Evolutionary conservation across 2,113 vertebrate genomes (phyloP).

Genomic region (Siniperca chuatsi): DNA sequence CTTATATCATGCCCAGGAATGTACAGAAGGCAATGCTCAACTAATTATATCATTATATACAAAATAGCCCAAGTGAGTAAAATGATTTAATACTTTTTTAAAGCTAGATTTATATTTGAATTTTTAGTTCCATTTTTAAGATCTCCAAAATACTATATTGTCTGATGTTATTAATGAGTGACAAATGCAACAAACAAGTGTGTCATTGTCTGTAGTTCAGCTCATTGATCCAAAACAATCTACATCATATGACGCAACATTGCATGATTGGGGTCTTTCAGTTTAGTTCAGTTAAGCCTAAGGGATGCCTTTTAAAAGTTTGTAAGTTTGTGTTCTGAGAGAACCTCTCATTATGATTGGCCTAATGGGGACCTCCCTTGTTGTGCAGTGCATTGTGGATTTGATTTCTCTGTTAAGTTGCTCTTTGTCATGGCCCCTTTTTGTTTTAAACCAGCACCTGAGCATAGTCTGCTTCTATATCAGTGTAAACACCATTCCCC

Average conservation of each 20-base stretch:
- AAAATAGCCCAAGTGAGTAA: not conserved
- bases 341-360: not conserved
- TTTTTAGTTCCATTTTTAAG: not conserved
- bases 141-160: not conserved
- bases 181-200: too few relatives aligned
- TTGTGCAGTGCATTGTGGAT: not conserved
- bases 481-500: not conserved
- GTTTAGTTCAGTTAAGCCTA: not conserved
- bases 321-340: not conserved
- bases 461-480: not conserved
- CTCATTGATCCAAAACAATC: too few relatives aligned
- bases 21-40: not conserved
- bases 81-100: not conserved
- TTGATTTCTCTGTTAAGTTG: not conserved
- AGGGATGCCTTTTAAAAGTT: not conserved
- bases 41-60: not conserved
- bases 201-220: not conserved
- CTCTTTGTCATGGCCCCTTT: too few relatives aligned
- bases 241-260: not conserved
- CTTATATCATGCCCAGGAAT: not conserved
- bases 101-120: not conserved
- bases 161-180: too few relatives aligned
- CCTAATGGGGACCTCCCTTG: not conserved
- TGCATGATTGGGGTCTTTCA: not conserved
- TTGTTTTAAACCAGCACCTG: not conserved